Evolutionary conservation across 1,140 invertebrate species (phyloP).

Genomic region (Galendromus occidentalis): DNA sequence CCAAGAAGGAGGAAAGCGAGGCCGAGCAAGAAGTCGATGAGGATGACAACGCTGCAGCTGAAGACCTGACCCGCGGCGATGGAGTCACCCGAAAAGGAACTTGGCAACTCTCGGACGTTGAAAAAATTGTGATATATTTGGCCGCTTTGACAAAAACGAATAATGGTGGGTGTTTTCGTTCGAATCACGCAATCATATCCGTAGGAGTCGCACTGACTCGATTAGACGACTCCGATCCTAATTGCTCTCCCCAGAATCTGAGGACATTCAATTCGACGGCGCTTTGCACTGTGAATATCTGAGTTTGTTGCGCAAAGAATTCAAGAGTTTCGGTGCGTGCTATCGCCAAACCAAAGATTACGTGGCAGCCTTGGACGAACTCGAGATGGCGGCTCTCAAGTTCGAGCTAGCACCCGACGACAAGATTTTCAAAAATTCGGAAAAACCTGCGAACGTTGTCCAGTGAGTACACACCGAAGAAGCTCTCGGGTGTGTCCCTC

Average conservation of each 20-base stretch:
- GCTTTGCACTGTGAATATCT: background rate
- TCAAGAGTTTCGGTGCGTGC: background rate
- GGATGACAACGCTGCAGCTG: constrained; percentile 6
- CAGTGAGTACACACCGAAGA: background rate
- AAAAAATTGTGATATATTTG: background rate
- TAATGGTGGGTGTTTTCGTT: background rate
- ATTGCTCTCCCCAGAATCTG: no score
- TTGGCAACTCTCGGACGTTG: background rate
- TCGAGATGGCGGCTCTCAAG: constrained; percentile 48
- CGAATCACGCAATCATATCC: no score
- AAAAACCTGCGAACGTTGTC: background rate
- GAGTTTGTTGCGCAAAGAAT: background rate
- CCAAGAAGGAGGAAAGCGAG: background rate
- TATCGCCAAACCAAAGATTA: constrained; percentile 26
- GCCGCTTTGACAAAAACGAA: background rate
- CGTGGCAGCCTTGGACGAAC: constrained; percentile 44
- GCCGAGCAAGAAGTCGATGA: constrained; percentile 16
- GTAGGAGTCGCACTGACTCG: no score
- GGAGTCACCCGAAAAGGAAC: background rate
- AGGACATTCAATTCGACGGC: background rate
- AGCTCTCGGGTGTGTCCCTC: no score
- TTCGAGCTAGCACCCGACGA: constrained; percentile 28
- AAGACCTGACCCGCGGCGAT: background rate
- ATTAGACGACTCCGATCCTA: no score
- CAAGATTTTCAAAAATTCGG: background rate